These are phyloP conservation scores for Xestia c-nigrum DNA, from an alignment of 2,888 invertebrate species.

Conservation along the genomic window DNA sequence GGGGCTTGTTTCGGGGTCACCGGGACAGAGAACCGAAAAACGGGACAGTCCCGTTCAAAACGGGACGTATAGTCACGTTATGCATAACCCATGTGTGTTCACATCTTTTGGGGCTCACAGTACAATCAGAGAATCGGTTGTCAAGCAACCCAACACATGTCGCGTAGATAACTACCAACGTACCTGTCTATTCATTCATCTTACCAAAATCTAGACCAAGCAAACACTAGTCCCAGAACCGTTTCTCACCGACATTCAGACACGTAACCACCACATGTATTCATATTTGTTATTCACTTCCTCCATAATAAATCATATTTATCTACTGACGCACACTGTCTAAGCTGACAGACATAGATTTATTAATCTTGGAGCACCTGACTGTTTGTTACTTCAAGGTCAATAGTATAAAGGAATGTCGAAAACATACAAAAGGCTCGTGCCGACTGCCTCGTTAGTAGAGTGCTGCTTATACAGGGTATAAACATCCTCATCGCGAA, in stretches of 20 bases:
- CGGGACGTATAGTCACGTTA: too few relatives aligned
- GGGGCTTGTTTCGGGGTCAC: too few relatives aligned
- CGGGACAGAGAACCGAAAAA: too few relatives aligned
- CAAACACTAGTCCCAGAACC: neutral
- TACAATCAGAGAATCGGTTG: too few relatives aligned
- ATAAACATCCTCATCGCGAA: too few relatives aligned
- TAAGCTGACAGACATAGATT: conserved; percentile 18
- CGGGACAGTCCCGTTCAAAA: too few relatives aligned
- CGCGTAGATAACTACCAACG: neutral
- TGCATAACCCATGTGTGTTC: too few relatives aligned
- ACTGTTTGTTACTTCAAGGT: conserved; percentile 8
- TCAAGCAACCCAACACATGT: neutral
- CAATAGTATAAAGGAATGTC: neutral
- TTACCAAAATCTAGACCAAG: neutral
- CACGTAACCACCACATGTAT: neutral
- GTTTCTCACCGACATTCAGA: conserved; percentile 5
- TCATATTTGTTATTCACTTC: conserved; percentile 26
- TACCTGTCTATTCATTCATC: neutral
- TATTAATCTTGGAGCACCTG: conserved; percentile 48
- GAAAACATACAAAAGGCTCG: neutral
- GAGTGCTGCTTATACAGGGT: too few relatives aligned
- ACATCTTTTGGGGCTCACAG: too few relatives aligned
- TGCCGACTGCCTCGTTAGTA: neutral
- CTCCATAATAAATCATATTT: conserved; percentile 43
- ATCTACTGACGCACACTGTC: conserved; percentile 2